These are phyloP conservation scores for Steinernema khuongi DNA, from an alignment of 1,140 invertebrate species.

Conservation along the genomic window DNA sequence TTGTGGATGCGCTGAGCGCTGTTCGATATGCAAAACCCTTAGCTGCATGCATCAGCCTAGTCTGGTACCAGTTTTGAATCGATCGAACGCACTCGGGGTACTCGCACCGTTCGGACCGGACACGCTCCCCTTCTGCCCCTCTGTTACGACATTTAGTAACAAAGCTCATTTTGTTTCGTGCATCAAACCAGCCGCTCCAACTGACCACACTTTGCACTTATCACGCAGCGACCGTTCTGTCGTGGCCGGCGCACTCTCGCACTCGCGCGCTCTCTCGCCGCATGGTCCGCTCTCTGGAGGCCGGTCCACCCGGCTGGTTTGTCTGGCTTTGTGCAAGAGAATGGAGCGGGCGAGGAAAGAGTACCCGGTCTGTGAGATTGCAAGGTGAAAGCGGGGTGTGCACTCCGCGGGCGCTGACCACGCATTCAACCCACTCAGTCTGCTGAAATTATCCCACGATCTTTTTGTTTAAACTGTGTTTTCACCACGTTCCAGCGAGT, in stretches of 20 bases:
- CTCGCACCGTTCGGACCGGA: background rate
- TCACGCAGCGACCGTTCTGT: constrained; percentile 1
- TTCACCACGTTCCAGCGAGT: constrained; percentile 6
- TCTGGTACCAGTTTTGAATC: background rate
- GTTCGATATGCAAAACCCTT: background rate
- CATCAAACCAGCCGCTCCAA: constrained; percentile 6
- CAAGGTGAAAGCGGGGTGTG: background rate
- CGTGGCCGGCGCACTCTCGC: background rate
- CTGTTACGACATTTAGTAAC: background rate
- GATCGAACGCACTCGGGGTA: background rate
- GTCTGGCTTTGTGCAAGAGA: constrained; percentile 13
- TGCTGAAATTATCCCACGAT: background rate
- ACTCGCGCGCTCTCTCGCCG: background rate
- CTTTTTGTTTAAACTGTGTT: constrained; percentile 7
- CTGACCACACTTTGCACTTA: constrained; percentile 14
- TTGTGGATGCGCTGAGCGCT: too few species aligned
- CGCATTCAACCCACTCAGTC: background rate
- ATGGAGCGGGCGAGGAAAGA: background rate
- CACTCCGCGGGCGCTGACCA: background rate
- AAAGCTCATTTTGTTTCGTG: background rate
- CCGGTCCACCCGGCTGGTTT: constrained; percentile 13
- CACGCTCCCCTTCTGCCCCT: background rate
- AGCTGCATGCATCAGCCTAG: background rate
- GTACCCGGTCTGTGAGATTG: background rate
- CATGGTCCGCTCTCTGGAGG: background rate